Evolutionary conservation across 2,113 vertebrate genomes (phyloP), one percentile per base, ranked within the genome.

Genomic region (Coracopsis vasa): DNA sequence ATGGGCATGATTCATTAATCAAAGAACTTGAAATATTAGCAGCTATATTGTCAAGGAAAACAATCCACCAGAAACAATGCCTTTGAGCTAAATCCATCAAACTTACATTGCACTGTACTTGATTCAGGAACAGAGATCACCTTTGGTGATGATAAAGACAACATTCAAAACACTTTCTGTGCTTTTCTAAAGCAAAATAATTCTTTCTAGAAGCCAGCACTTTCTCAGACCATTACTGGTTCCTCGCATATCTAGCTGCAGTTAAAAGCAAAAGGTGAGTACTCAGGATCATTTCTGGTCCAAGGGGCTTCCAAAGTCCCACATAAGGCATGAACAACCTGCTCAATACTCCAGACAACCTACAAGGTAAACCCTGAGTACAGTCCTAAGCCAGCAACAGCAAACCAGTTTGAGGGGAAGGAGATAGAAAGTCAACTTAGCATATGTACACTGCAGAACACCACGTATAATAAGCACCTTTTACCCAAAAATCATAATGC

Each of bases 401-500:
- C 45, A 73, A 91, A 56, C n/a, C 44, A n/a, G 17, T 51, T n/a
- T 27, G 16, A 23, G 51, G 23, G 17, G 17, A 82, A 79, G 28
- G 9, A 20, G 28, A 41, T 23, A 83, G 33, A 56, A 9, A 54
- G 15, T 54, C 53, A 86, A 5, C 7, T 50, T 86, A 45, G 24
- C 2, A 4, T 0, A 0, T 18, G 41, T 7, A 33, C 35, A 74
- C 18, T 56, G 53, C 44, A 64, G 8, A 53, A 62, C 11, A 11
- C 20, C 20, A 9, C 23, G 69, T 41, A 69, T 21, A 83, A 58
- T 16, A 79, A 74, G 13, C 14, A 81, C 9, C 12, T 77, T 90
- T 66, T 48, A 74, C 25, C 28, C 21, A 27, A 90, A 74, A 84
- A 62, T 81, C 21, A 37, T 10, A 73, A 61, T 1, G 2, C 37